Base-by-base conservation (phyloP, 2,113 vertebrate genomes). In the Alouatta palliata region DNA sequence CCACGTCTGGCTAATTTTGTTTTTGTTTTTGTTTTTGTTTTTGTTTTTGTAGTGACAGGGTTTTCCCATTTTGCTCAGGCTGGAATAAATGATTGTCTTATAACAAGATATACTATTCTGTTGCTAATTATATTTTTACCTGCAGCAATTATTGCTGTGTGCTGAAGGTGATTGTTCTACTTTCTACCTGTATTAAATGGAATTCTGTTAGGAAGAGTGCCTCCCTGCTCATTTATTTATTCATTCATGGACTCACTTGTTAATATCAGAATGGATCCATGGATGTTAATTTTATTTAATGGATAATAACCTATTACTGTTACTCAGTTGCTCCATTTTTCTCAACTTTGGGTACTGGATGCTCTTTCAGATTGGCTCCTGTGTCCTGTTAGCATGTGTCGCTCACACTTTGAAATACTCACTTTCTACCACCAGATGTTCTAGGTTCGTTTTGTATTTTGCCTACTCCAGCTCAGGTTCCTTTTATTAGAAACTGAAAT, bases 141-240 rank as follows among this genome's bases (percentile, higher is more conserved):
- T 82, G 19, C 32, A 83, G 2, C 32, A 37, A 0, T 88, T 91
- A 25, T 54, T 90, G 43, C 20, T 82, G 37, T 58, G 23, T 12
- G n/a, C 37, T 70, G 58, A 93, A 52, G 92, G 16, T 66, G 45
- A 45, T 90, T 86, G 96, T 79, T 70, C 77, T 76, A 0, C 54
- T 82, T 93, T 83, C 40, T 84, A 16, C 27, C 43, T 94, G 58
- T 73, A 49, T 79, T 84, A 80, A 66, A 64, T 85, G 56, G 27
- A 90, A 90, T 97, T 84, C n/a, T 91, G 3, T 90, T 95, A 73
- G 30, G 19, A 58, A 56, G 32, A 84, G 23, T 97, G 6, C 82
- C 45, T 66, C 37, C 19, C 37, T 54, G n/a, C 27, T 16, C 32
- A 19, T 54, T 89, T 76, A 40, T 75, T 89, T 76, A 49, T 52